A percentile compares a stretch with the other conserved stretches of the same genome.
These are phyloP conservation scores for Opisthograptis luteolata DNA, from an alignment of 2,888 invertebrate genomes.

Conservation along the genomic window DNA sequence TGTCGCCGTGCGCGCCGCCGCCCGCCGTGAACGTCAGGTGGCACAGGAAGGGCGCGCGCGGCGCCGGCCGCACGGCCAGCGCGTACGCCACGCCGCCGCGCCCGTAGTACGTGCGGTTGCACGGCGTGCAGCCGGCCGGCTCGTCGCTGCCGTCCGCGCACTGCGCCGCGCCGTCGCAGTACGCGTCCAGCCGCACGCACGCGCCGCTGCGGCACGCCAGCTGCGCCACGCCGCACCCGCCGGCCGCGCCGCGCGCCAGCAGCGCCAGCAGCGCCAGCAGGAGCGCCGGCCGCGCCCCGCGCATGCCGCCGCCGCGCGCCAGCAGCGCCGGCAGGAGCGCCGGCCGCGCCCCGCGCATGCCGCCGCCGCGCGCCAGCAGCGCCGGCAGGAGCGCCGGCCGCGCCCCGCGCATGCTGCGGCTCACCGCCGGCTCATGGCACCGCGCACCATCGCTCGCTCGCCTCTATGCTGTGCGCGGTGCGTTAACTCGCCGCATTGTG, in stretches of 20 bases:
- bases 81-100: slow-evolving; percentile 93
- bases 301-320: slow-evolving; percentile 10
- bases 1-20: slow-evolving; percentile 93
- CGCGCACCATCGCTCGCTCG: too few relatives aligned
- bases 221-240: slow-evolving; percentile 71
- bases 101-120: slow-evolving; percentile 96
- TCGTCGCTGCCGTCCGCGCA: slow-evolving; percentile 95
- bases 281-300: slow-evolving; percentile 26
- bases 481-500: too few relatives aligned
- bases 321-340: slow-evolving; percentile 16
- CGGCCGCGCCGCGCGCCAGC: slow-evolving; percentile 57
- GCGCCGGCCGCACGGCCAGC: slow-evolving; percentile 89
- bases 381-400: background rate
- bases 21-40: slow-evolving; percentile 96
- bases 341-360: slow-evolving; percentile 10
- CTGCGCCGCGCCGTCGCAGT: slow-evolving; percentile 93
- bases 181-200: slow-evolving; percentile 93
- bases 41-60: slow-evolving; percentile 93
- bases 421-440: slow-evolving; percentile 1
- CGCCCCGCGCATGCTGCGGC: background rate
- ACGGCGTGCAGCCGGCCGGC: slow-evolving; percentile 85
- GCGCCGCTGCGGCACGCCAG: slow-evolving; percentile 84
- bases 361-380: slow-evolving; percentile 1
- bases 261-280: slow-evolving; percentile 37
- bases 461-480: too few relatives aligned